Conservation (phyloP, 2,113 vertebrate genomes). For the Eulacestoma nigropectus region DNA sequence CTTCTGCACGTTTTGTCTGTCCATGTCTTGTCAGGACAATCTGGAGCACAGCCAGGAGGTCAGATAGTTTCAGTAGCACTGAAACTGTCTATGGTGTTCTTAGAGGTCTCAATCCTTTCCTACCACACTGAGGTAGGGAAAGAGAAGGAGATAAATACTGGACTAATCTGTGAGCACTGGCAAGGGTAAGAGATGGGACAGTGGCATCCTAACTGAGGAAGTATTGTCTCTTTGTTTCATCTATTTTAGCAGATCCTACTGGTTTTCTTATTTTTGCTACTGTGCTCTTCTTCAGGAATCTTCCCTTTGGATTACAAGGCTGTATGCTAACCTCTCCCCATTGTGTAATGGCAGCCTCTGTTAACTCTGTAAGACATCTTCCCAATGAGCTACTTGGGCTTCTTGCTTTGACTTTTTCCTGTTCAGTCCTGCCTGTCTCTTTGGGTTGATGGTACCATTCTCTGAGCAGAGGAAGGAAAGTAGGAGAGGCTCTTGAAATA, state of each 20-base stretch:
- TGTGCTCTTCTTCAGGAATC: not conserved
- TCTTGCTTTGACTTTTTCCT: not conserved
- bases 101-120: not conserved
- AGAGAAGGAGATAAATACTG: not conserved
- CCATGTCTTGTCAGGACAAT: not conserved
- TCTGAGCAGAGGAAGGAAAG: not conserved
- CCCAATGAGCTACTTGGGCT: not conserved
- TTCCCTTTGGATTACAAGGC: not conserved
- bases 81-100: not conserved
- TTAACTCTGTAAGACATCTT: not conserved
- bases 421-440: not conserved
- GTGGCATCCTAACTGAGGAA: not conserved
- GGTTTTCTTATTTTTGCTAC: not conserved
- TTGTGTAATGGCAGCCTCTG: not conserved
- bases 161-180: not conserved
- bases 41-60: not conserved
- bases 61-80: not conserved
- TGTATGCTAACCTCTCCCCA: not conserved
- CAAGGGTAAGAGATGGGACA: not conserved
- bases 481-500: not conserved
- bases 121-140: not conserved
- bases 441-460: not conserved
- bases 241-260: not conserved
- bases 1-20: not conserved
- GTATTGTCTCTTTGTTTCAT: not conserved